phyloP scores from a whole-genome alignment of 2,113 vertebrate genomes.

The Nettapus auritus region DNA sequence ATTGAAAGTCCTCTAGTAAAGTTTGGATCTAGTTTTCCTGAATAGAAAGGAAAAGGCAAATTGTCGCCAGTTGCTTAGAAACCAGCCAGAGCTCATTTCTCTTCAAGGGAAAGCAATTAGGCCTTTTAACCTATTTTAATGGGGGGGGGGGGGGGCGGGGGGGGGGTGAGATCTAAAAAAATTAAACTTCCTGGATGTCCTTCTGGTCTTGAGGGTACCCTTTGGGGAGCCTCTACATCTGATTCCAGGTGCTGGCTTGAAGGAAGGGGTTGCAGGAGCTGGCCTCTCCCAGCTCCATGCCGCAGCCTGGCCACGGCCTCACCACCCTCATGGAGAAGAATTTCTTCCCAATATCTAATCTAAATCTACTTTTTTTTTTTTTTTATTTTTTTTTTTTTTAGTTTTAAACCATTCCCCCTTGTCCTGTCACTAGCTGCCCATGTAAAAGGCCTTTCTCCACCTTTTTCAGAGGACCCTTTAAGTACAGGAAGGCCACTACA shows the following conservation, averaged over 20 bases:
- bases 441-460: no score
- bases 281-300: not conserved
- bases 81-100: constrained; percentile 17
- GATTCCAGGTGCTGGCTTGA: not conserved
- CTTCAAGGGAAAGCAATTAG: constrained; percentile 38
- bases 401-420: no score
- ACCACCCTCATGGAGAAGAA: no score
- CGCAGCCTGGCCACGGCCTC: no score
- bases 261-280: not conserved
- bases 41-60: not conserved
- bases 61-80: constrained; percentile 39
- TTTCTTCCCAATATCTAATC: no score
- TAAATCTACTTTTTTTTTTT: no score
- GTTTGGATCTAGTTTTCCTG: not conserved
- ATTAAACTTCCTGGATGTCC: not conserved
- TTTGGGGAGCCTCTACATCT: not conserved
- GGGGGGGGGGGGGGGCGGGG: fast-evolving
- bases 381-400: no score
- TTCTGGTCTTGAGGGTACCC: not conserved
- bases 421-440: no score
- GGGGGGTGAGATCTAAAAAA: not conserved
- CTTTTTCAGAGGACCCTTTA: no score
- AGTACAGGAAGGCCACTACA: no score
- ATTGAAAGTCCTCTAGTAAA: not conserved
- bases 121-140: constrained; percentile 1